Evolutionary conservation across 2,113 vertebrate species (phyloP), one percentile per base, ranked within the genome.

Genomic region (Crypturellus undulatus): DNA sequence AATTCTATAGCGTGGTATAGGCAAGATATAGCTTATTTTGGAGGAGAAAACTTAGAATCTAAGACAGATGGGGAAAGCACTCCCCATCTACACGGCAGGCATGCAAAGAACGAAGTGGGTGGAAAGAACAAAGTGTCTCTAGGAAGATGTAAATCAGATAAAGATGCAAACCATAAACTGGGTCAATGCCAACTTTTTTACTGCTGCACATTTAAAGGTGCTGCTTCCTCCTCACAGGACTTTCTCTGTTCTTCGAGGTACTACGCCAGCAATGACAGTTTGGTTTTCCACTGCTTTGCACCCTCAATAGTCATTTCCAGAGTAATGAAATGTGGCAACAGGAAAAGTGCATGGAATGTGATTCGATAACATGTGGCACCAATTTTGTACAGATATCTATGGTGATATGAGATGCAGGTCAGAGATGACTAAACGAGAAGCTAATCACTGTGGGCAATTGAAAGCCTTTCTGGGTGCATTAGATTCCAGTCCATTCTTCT

Each of bases 41-140:
- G 78, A 94, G 92, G 86, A 71, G 42, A 56, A 84, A 82, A 89
- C 70, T 60, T 78, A 38, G 59, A 92, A 84, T 25, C 69, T 16
- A 38, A 60, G 85, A 95, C 96, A 96, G 88, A 96, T 87, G 94
- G 84, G 38, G 65, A 67, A 76, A 95, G 84, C 82, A 89, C 54
- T 51, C 68, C 68, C 84, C 89, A 84, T 38, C 89, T 71, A 77
- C 34, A 6, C 51, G 64, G 32, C 56, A 95, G 78, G 22, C 49
- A 54, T 65, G 81, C 43, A 83, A 88, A 90, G 51, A 91, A 32
- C 45, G 25, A 71, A 12, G 20, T 36, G 51, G 28, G 30, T 47
- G 63, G 76, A 79, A 18, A 67, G 38, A 65, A 60, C 43, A 79
- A 32, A 64, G 25, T 3, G 3, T 49, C 16, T 56, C n/a, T 65